Percentiles rank a stretch among this genome's conserved stretches.
Evolutionary conservation across 1,140 invertebrate species (phyloP).

Genomic region (Habropoda laboriosa): DNA sequence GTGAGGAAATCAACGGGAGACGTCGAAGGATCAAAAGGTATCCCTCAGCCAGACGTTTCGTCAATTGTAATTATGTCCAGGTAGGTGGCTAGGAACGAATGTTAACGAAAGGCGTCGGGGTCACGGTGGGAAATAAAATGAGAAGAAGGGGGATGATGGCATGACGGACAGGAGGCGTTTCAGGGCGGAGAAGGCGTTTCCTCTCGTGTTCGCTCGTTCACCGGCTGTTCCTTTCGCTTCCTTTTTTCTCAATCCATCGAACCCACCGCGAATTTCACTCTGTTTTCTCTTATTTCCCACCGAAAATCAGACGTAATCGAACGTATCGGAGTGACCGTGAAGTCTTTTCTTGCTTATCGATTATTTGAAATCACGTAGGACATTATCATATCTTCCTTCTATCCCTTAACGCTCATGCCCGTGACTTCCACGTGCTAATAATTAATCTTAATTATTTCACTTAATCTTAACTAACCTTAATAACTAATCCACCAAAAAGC

Average conservation of each 20-base stretch:
- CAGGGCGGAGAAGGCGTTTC: slow-evolving; percentile 73
- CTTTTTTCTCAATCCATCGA: slow-evolving; percentile 37
- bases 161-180: slow-evolving; percentile 80
- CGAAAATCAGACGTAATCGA: neutral
- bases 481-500: too few relatives aligned
- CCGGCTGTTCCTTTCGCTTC: slow-evolving; percentile 67
- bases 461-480: too few relatives aligned
- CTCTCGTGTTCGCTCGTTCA: slow-evolving; percentile 68
- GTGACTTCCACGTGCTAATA: too few relatives aligned
- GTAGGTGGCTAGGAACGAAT: slow-evolving; percentile 63
- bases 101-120: slow-evolving; percentile 77
- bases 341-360: too few relatives aligned
- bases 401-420: too few relatives aligned
- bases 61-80: slow-evolving; percentile 75
- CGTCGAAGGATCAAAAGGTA: slow-evolving; percentile 29
- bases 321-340: neutral
- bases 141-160: slow-evolving; percentile 72
- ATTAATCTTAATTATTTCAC: too few relatives aligned
- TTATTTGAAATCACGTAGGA: too few relatives aligned
- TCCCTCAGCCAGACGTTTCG: slow-evolving; percentile 66
- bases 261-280: neutral
- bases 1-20: neutral
- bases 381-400: too few relatives aligned
- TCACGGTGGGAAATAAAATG: slow-evolving; percentile 83
- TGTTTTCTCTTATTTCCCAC: neutral